These are phyloP conservation scores for Pyxicephalus adspersus DNA, from an alignment of 2,113 vertebrate species.

Conservation along the genomic window DNA sequence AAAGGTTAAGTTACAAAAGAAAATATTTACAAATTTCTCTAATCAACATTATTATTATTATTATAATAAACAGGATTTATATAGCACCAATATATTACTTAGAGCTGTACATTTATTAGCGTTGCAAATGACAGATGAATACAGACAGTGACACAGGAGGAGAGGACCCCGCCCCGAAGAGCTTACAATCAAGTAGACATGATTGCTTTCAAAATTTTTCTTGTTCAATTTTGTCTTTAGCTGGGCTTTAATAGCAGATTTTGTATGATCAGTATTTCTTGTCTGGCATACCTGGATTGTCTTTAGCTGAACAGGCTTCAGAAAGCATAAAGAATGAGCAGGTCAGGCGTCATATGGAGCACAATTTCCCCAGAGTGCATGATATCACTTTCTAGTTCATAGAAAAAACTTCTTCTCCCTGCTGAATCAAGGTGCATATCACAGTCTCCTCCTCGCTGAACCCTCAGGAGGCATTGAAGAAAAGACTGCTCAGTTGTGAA, in stretches of 20 bases:
- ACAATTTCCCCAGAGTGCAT: not conserved
- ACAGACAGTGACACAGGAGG: too few species aligned
- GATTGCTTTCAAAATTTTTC: too few species aligned
- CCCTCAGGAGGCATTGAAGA: not conserved
- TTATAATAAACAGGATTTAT: too few species aligned
- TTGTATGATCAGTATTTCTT: not conserved
- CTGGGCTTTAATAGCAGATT: not conserved
- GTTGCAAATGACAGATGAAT: too few species aligned
- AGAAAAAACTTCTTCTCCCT: not conserved
- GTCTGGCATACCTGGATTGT: not conserved
- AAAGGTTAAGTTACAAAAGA: too few species aligned
- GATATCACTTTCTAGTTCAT: slow-evolving; percentile 37
- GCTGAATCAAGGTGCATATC: not conserved
- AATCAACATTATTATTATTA: too few species aligned
- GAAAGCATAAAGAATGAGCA: slow-evolving; percentile 15
- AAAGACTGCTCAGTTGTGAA: not conserved
- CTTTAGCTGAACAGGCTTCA: not conserved
- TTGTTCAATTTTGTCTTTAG: too few species aligned
- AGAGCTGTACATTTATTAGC: too few species aligned
- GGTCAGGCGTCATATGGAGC: slow-evolving; percentile 27
- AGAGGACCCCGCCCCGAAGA: too few species aligned
- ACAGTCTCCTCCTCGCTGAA: not conserved
- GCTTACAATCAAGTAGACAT: too few species aligned
- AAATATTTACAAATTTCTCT: too few species aligned
- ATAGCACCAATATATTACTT: too few species aligned